Conservation (phyloP, 2,888 invertebrate species). For the Melinaea marsaeus region DNA sequence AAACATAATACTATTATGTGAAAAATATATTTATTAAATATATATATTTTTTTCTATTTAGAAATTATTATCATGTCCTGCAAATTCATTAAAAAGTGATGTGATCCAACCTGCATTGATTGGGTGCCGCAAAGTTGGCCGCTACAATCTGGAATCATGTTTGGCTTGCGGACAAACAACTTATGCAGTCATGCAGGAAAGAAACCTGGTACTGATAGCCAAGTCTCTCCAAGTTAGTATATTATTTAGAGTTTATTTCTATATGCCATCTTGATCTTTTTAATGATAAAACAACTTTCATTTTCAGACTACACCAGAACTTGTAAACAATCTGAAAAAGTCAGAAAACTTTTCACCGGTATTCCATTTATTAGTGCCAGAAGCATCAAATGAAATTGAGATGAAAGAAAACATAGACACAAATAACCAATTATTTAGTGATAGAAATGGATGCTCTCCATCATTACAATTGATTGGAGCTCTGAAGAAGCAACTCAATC, state of each 20-base stretch:
- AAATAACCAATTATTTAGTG: constrained; percentile 55
- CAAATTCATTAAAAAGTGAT: constrained; percentile 69
- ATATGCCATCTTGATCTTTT: background rate
- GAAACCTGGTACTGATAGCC: constrained; percentile 74
- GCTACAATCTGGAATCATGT: constrained; percentile 80
- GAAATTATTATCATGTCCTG: constrained; percentile 74
- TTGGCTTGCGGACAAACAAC: constrained; percentile 80
- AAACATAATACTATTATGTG: background rate
- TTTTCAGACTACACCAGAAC: constrained; percentile 78
- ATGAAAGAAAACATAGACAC: constrained; percentile 72
- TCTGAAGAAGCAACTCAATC: constrained; percentile 82
- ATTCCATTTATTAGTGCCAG: constrained; percentile 83
- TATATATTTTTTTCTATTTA: constrained; percentile 38
- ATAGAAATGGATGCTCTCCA: constrained; percentile 64
- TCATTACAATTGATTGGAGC: constrained; percentile 76
- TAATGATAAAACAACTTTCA: constrained; percentile 27
- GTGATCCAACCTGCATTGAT: constrained; percentile 79
- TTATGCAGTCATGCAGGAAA: constrained; percentile 79
- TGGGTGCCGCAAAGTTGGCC: constrained; percentile 74
- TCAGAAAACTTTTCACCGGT: constrained; percentile 83
- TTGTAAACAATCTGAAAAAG: constrained; percentile 78
- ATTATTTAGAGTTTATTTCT: background rate
- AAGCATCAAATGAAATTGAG: constrained; percentile 70
- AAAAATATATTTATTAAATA: background rate
- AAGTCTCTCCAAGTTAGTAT: constrained; percentile 73